Conservation (phyloP, 1,140 invertebrate genomes). For the Drosophila gunungcola region DNA sequence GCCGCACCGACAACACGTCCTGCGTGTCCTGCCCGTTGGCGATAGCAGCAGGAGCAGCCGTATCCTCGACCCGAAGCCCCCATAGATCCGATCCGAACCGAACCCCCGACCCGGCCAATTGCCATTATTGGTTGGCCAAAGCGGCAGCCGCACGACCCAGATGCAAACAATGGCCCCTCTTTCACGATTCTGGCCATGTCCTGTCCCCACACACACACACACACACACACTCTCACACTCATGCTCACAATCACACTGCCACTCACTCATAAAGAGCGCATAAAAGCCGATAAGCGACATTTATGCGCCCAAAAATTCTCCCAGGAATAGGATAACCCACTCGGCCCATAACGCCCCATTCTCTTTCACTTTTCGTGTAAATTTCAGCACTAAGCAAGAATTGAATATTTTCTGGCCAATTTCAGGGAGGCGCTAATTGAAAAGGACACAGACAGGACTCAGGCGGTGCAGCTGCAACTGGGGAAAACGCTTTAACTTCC, state of each 20-base stretch:
- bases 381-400: constrained; percentile 55
- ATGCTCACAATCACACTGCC: too few species aligned
- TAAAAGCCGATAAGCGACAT: constrained; percentile 81
- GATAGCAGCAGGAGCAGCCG: constrained; percentile 50
- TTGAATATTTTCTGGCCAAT: constrained; percentile 64
- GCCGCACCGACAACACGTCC: constrained; percentile 41
- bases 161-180: constrained; percentile 69
- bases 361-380: constrained; percentile 40
- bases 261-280: constrained; percentile 73
- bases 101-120: constrained; percentile 56
- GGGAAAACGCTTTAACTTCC: constrained; percentile 73
- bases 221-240: constrained; percentile 8
- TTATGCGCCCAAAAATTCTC: constrained; percentile 72
- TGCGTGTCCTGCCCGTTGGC: constrained; percentile 59
- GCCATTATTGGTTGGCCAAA: constrained; percentile 81
- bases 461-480: constrained; percentile 34
- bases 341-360: neutral
- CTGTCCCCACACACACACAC: constrained; percentile 19
- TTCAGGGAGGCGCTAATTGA: constrained; percentile 58
- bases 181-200: constrained; percentile 20
- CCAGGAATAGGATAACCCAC: constrained; percentile 43
- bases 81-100: constrained; percentile 16
- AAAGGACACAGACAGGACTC: constrained; percentile 43
- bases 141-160: constrained; percentile 65
- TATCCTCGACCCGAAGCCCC: constrained; percentile 5